Evolutionary conservation across 1,140 invertebrate genomes (phyloP).

Genomic region (Thereuonema tuberculata): DNA sequence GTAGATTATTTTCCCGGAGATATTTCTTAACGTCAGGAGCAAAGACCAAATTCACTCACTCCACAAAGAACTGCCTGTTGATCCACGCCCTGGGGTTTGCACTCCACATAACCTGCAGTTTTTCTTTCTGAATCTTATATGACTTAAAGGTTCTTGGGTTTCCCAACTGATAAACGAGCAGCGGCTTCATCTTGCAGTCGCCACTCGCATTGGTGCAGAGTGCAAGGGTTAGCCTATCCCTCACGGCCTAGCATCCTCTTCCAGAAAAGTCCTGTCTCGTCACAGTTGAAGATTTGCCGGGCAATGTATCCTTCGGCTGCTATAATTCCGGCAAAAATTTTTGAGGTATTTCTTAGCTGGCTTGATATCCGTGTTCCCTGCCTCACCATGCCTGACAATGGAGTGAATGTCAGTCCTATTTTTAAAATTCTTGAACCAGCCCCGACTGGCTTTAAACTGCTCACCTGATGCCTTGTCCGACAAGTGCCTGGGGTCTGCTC

Average conservation of each 20-base stretch:
- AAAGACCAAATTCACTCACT: conserved; percentile 11
- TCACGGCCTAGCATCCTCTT: conserved; percentile 19
- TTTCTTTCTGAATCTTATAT: not conserved
- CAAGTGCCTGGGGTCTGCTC: not conserved
- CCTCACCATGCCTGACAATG: conserved; percentile 14
- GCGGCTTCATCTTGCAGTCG: not conserved
- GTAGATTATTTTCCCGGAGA: conserved; percentile 9
- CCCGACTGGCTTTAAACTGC: conserved; percentile 6
- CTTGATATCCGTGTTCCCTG: conserved; percentile 11
- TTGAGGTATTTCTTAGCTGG: conserved; percentile 6
- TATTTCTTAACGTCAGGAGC: conserved; percentile 10
- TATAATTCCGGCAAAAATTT: conserved; percentile 2
- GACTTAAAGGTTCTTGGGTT: not conserved
- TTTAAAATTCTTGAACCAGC: conserved; percentile 10
- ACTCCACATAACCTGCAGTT: conserved; percentile 5
- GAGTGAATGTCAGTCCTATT: conserved; percentile 12
- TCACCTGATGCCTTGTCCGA: not conserved
- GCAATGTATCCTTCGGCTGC: conserved; percentile 6
- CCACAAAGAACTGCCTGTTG: conserved; percentile 7
- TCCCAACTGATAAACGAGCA: not conserved
- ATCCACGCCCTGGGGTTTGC: conserved; percentile 7
- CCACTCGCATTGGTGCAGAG: conserved; percentile 17
- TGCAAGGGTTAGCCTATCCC: conserved; percentile 19
- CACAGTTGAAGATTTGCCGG: conserved; percentile 17
- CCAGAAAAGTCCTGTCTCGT: conserved; percentile 21